A percentile compares a stretch with the other conserved stretches of the same genome.
Evolutionary conservation across 1,140 invertebrate species (phyloP).

Genomic region (Brachionus sp.): DNA sequence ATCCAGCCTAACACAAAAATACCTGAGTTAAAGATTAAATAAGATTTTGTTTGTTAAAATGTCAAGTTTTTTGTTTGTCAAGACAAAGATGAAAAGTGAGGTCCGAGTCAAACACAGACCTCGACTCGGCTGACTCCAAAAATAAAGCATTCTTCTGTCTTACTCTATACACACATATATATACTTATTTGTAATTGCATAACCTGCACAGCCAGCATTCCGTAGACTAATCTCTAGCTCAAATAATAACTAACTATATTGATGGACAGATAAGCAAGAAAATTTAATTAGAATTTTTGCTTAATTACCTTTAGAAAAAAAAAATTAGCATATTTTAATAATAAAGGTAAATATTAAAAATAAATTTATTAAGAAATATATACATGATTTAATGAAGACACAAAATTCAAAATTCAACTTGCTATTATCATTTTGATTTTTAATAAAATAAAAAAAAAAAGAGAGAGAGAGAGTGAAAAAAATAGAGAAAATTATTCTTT

Average conservation of each 20-base stretch:
- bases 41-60: slow-evolving; percentile 24
- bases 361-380: slow-evolving; percentile 8
- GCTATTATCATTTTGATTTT: slow-evolving; percentile 32
- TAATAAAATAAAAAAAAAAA: slow-evolving; percentile 14
- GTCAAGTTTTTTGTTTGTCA: background rate
- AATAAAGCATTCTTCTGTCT: too few relatives aligned
- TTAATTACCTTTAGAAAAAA: background rate
- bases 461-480: too few relatives aligned
- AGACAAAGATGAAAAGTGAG: background rate
- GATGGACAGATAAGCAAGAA: too few relatives aligned
- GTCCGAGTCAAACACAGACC: background rate
- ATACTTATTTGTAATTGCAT: background rate
- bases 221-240: background rate
- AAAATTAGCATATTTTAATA: background rate
- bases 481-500: background rate
- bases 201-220: background rate
- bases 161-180: background rate
- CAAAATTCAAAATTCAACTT: background rate
- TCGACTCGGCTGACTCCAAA: background rate
- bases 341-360: slow-evolving; percentile 7
- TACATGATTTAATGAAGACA: background rate
- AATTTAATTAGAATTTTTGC: background rate
- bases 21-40: slow-evolving; percentile 35
- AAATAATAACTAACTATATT: too few relatives aligned
- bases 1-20: slow-evolving; percentile 10